Base-by-base conservation (phyloP, 2,888 invertebrate species). In the Macropis europaea region DNA sequence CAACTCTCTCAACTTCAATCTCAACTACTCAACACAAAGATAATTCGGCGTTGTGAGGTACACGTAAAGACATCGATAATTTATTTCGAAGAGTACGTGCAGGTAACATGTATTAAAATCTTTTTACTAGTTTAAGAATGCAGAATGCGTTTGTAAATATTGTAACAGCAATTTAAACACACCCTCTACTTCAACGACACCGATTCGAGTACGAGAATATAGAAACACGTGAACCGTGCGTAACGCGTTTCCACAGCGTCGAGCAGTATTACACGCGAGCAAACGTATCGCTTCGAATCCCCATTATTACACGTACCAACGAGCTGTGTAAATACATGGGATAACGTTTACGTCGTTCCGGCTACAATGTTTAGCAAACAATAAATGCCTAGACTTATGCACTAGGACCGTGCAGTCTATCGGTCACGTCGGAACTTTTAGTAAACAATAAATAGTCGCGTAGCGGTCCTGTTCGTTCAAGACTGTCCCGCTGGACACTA, bases 351-450 rank as follows among this genome's bases (percentile, higher is more conserved):
- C 57, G 45, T 59, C 4, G 32, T 2, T 26, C 17, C 32, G 43
- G 48, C 22, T 15, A 32, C 17, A 36, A 57, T 34, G 53, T 60
- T 53, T 38, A 60, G 53, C 60, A 68, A 70, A 60, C 60, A 60
- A 60, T 70, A 68, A 67, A 53, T 53, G 42, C 4, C n/a, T 19
- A 26, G 57, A 59, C 40, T 54, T 53, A 52, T 15, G 38, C 52
- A 38, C 38, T 34, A 50, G 26, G 36, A 52, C 45, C 52, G 48
- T 48, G 28, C 53, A 17, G 47, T 64, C 47, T 54, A 54, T 68
- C 64, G 64, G 68, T 68, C 68, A 38, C 56, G 50, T 40, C 57
- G 47, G 61, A 57, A 66, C 50, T 57, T 57, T 36, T 45, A 38
- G 52, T 26, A 28, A 52, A 52, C 69, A 66, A 66, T 54, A 26